phyloP scores from a whole-genome alignment of 2,797 vertebrate species.

The Cercopithecus hamlyni region DNA sequence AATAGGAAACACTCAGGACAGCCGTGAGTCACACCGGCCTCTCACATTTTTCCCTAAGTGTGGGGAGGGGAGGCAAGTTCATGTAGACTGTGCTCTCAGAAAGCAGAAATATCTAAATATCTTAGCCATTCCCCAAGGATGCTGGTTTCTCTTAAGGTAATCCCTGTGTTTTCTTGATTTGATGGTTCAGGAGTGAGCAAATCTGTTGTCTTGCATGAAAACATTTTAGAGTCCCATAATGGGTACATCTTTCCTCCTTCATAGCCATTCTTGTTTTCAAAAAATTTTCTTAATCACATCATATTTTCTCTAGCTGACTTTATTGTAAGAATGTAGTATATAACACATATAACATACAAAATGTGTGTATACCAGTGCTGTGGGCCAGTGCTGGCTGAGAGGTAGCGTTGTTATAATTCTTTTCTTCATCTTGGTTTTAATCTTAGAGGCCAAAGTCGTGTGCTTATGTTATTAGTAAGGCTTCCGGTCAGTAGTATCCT shows the following conservation, averaged over 20 bases:
- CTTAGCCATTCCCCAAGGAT: neutral
- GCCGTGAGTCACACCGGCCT: neutral
- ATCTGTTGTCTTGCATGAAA: neutral
- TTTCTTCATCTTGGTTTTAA: neutral
- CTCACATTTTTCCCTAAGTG: neutral
- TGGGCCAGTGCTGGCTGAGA: neutral
- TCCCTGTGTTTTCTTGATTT: neutral
- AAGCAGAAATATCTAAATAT: neutral
- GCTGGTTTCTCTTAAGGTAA: neutral
- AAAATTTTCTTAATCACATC: neutral
- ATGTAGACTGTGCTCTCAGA: neutral
- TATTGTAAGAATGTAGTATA: neutral
- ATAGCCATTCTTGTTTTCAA: neutral
- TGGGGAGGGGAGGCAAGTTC: neutral
- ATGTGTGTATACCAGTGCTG: neutral
- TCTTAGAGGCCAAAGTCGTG: neutral
- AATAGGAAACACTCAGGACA: constrained; percentile 28
- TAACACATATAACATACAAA: neutral
- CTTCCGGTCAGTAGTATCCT: neutral
- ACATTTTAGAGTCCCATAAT: neutral
- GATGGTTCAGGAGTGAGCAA: neutral
- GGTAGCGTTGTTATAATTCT: neutral
- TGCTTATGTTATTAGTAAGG: neutral
- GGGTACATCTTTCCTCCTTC: neutral
- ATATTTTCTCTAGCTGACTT: neutral